phyloP scores from a whole-genome alignment of 2,888 invertebrate species.

The Schizaphis graminum region DNA sequence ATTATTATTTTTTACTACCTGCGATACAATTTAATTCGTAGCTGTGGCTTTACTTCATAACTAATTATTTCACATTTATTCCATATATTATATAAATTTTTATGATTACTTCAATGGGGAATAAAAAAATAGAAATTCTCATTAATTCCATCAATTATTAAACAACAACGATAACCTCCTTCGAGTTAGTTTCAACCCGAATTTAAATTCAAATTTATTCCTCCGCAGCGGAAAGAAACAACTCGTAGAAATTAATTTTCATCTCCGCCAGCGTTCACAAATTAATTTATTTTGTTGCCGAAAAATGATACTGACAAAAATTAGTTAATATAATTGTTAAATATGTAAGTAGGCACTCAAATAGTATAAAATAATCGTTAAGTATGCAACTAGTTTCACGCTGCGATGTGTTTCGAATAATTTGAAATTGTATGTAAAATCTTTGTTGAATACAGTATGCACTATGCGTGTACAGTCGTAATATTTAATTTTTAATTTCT shows the following conservation, averaged over 20 bases:
- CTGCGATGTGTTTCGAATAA: neutral
- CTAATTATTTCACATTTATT: neutral
- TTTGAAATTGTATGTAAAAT: conserved; percentile 9
- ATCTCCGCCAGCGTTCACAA: neutral
- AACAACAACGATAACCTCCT: neutral
- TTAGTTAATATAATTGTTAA: neutral
- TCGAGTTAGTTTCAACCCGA: neutral
- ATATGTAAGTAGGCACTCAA: neutral
- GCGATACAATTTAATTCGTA: neutral
- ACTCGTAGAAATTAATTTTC: neutral
- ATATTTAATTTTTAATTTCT: conserved; percentile 17
- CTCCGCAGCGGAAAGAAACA: neutral
- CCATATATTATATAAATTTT: neutral
- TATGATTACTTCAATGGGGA: neutral
- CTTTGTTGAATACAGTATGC: neutral
- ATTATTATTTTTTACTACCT: neutral
- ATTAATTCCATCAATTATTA: neutral
- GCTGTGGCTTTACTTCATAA: neutral
- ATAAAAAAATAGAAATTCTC: neutral
- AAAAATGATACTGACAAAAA: conserved; percentile 11
- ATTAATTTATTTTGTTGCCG: neutral
- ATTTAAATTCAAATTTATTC: neutral
- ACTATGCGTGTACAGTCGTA: neutral
- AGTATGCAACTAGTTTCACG: conserved; percentile 23
- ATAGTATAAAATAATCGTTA: neutral